Percentiles rank a stretch among this genome's conserved stretches.
Conservation (phyloP, 2,888 invertebrate genomes). For the Blastobasis lacticolella region DNA sequence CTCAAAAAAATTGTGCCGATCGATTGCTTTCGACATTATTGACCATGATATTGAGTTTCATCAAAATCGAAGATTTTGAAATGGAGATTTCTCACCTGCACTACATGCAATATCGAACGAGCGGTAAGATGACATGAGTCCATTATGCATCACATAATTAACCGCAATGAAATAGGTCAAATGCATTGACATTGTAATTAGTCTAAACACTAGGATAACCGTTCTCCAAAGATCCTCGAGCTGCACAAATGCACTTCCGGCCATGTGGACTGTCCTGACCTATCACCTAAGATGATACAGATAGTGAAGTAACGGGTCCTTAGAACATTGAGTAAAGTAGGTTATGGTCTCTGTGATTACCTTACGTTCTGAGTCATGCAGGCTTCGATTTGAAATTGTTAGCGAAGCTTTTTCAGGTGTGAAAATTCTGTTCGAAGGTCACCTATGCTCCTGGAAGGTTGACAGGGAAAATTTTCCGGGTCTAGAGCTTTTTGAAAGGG, state of each 20-base stretch:
- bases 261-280: background rate
- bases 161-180: background rate
- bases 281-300: background rate
- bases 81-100: background rate
- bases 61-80: too few relatives aligned
- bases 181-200: background rate
- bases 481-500: background rate
- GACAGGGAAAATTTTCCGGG: background rate
- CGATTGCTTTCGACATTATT: background rate
- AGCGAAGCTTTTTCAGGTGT: background rate
- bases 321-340: background rate
- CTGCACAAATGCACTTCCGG: background rate
- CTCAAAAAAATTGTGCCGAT: background rate
- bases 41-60: background rate
- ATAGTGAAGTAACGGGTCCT: background rate
- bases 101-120: background rate
- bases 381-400: background rate
- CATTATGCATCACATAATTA: background rate
- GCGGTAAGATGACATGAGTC: background rate
- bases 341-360: background rate
- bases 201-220: background rate
- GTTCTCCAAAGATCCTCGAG: background rate
- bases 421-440: background rate
- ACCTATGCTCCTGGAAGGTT: background rate
- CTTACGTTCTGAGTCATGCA: background rate